A percentile compares a stretch with the other conserved stretches of the same genome.
Evolutionary conservation across 2,113 vertebrate species (phyloP).

Genomic region (Microtus montanus): DNA sequence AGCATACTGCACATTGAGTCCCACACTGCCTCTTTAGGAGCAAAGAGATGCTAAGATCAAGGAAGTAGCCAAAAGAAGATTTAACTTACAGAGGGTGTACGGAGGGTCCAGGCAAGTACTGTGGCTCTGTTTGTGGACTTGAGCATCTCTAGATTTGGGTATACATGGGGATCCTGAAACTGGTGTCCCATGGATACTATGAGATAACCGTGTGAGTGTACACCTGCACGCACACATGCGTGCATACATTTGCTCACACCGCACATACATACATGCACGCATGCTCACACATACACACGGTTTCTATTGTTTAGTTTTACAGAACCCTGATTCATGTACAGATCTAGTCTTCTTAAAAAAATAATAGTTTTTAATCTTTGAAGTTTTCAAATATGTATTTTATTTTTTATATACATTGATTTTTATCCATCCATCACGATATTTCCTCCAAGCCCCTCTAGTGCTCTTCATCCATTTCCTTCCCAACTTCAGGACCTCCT

Average conservation of each 20-base stretch:
- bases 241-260: rapidly evolving
- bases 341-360: not conserved
- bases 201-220: not conserved
- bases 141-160: not conserved
- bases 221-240: rapidly evolving
- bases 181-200: not conserved
- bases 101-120: not conserved
- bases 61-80: not conserved
- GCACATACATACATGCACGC: not conserved
- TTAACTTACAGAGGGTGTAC: not conserved
- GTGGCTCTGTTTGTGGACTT: not conserved
- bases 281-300: not conserved
- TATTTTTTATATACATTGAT: not conserved
- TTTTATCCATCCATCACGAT: not conserved
- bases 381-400: not conserved
- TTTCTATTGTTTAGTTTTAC: not conserved
- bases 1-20: not conserved
- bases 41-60: not conserved
- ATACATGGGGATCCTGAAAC: not conserved
- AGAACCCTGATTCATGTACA: not conserved
- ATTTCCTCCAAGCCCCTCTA: not conserved
- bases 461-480: not conserved
- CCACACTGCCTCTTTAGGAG: not conserved
- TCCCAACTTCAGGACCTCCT: not conserved
- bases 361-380: not conserved